Conservation (phyloP, 2,888 invertebrate genomes). For the Andrena camellia region DNA sequence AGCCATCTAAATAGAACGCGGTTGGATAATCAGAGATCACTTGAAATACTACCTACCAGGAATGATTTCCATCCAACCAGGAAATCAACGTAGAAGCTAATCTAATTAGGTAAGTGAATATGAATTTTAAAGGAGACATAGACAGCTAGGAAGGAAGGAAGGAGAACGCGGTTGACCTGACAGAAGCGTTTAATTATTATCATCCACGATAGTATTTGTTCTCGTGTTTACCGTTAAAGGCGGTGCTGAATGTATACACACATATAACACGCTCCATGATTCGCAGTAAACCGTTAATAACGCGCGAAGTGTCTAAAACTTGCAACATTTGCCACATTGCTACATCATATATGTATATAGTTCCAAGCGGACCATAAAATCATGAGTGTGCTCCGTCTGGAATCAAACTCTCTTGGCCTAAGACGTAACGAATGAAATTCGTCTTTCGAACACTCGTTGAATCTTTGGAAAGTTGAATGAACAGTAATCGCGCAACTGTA, state of each 20-base stretch:
- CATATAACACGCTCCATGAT: conserved; percentile 63
- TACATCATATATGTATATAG: conserved; percentile 7
- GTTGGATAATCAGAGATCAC: neutral
- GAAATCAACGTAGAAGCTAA: conserved; percentile 13
- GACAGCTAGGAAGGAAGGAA: conserved; percentile 9
- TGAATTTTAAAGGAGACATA: conserved; percentile 24
- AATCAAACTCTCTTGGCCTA: neutral
- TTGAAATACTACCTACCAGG: neutral
- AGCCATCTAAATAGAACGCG: neutral
- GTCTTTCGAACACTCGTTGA: neutral
- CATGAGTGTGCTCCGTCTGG: conserved; percentile 28
- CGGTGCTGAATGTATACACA: conserved; percentile 51
- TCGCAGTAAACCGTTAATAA: conserved; percentile 66
- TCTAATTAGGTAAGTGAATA: conserved; percentile 42
- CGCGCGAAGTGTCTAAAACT: conserved; percentile 60
- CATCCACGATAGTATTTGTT: conserved; percentile 56
- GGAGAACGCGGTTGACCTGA: conserved; percentile 38
- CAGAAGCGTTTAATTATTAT: conserved; percentile 66
- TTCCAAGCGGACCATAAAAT: conserved; percentile 64
- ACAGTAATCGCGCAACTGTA: neutral
- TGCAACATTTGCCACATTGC: conserved; percentile 42
- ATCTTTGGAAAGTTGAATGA: conserved; percentile 1
- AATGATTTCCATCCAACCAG: conserved; percentile 3
- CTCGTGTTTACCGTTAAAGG: conserved; percentile 63
- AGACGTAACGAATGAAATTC: neutral